phyloP scores from a whole-genome alignment of 37 sponge, comb jelly and placozoan species.

The Halichondria panicea region DNA sequence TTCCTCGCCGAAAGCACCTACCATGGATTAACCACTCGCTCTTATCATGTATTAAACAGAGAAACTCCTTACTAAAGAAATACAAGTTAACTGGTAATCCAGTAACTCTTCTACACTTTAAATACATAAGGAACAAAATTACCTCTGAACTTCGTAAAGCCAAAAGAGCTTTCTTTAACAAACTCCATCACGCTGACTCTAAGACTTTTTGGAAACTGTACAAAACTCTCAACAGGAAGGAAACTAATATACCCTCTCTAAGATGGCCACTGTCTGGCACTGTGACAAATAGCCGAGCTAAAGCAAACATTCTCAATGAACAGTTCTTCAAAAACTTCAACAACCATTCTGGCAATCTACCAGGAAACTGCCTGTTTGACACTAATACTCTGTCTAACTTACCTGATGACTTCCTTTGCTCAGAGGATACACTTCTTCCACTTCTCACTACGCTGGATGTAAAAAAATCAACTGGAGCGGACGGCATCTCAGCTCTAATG shows the following conservation, averaged over 20 bases:
- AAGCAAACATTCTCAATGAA: conserved; percentile 7
- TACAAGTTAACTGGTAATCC: too few species aligned
- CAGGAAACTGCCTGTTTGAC: background rate
- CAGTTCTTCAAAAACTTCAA: background rate
- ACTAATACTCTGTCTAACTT: too few species aligned
- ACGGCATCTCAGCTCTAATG: too few species aligned
- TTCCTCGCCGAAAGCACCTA: too few species aligned
- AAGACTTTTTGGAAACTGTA: conserved; percentile 7
- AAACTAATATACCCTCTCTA: too few species aligned
- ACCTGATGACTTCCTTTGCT: too few species aligned
- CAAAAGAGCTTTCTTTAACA: background rate
- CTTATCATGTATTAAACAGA: too few species aligned
- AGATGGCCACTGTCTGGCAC: too few species aligned
- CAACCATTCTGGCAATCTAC: background rate
- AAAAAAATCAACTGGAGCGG: background rate
- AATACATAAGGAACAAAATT: background rate
- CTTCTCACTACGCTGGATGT: background rate
- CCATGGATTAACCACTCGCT: too few species aligned
- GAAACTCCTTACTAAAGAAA: too few species aligned
- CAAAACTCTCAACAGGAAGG: background rate
- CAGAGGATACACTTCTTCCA: too few species aligned
- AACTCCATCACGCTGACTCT: background rate
- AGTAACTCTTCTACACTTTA: too few species aligned
- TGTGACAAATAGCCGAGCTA: background rate
- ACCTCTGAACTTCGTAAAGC: background rate